phyloP scores from a whole-genome alignment of 2,888 invertebrate genomes.

The Drosophila demipolita region DNA sequence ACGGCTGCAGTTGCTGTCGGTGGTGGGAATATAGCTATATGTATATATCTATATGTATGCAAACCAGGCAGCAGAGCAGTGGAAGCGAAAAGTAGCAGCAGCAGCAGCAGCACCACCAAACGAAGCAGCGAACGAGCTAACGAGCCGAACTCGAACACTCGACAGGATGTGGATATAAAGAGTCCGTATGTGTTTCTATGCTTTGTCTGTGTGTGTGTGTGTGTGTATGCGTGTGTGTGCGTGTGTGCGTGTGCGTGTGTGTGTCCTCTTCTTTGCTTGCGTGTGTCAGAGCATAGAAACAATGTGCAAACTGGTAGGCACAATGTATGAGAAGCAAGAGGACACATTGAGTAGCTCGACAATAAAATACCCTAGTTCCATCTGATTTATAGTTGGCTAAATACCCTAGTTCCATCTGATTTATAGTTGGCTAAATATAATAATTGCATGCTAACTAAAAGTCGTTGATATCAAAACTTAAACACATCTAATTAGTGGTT shows the following conservation, averaged over 20 bases:
- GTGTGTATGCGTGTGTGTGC: constrained; percentile 4
- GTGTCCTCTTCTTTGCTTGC: constrained; percentile 36
- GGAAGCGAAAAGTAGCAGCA: constrained; percentile 23
- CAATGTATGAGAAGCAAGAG: constrained; percentile 13
- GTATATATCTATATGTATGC: constrained; percentile 45
- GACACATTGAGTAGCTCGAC: neutral
- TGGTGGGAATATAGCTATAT: constrained; percentile 74
- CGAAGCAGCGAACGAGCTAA: constrained; percentile 68
- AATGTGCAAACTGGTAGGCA: constrained; percentile 57
- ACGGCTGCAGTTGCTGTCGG: constrained; percentile 63
- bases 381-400: neutral
- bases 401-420: constrained; percentile 13
- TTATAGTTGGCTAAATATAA: neutral
- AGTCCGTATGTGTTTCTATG: constrained; percentile 41
- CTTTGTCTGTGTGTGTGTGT: constrained; percentile 8
- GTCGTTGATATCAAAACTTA: neutral
- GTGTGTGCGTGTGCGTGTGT: constrained; percentile 2
- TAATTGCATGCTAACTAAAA: neutral
- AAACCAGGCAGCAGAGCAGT: constrained; percentile 46
- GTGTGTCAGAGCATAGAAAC: constrained; percentile 51
- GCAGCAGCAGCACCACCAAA: constrained; percentile 14
- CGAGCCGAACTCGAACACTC: constrained; percentile 66
- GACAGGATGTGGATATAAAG: constrained; percentile 76
- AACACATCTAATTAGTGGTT: neutral
- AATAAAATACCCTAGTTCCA: constrained; percentile 32